These are phyloP conservation scores for Unio pictorum DNA, from an alignment of 2,888 invertebrate genomes.

Conservation along the genomic window DNA sequence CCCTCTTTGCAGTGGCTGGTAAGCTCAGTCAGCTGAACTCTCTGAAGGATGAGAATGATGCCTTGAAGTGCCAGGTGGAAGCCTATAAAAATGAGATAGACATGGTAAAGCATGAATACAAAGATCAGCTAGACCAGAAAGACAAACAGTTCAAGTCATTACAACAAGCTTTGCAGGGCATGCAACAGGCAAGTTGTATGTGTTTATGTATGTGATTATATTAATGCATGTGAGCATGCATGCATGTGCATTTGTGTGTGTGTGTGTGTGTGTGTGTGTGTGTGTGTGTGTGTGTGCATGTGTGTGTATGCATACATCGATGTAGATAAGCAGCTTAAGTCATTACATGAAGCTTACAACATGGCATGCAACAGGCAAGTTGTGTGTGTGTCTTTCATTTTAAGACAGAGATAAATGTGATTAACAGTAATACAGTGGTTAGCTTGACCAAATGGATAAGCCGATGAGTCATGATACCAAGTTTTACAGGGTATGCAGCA, in stretches of 20 bases:
- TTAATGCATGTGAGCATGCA: conserved; percentile 8
- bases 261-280: not conserved
- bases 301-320: too few relatives aligned
- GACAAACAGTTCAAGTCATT: conserved; percentile 86
- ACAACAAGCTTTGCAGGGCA: conserved; percentile 76
- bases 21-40: conserved; percentile 35
- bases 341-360: conserved; percentile 77
- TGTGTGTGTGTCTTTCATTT: conserved; percentile 71
- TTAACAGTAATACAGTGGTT: conserved; percentile 84
- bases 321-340: conserved; percentile 84
- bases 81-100: conserved; percentile 96
- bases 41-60: conserved; percentile 85
- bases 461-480: conserved; percentile 82
- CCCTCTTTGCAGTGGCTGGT: conserved; percentile 30
- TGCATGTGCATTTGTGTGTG: too few relatives aligned
- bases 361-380: conserved; percentile 71
- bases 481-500: conserved; percentile 74
- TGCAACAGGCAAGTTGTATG: conserved; percentile 70
- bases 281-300: too few relatives aligned
- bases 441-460: conserved; percentile 85
- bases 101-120: conserved; percentile 85
- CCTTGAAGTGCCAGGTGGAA: conserved; percentile 86
- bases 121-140: conserved; percentile 83
- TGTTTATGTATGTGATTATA: too few relatives aligned
- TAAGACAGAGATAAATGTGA: conserved; percentile 91